A percentile compares a stretch with the other conserved stretches of the same genome.
These are phyloP conservation scores for Mustelus asterias DNA, from an alignment of 2,113 vertebrate genomes.

Conservation along the genomic window DNA sequence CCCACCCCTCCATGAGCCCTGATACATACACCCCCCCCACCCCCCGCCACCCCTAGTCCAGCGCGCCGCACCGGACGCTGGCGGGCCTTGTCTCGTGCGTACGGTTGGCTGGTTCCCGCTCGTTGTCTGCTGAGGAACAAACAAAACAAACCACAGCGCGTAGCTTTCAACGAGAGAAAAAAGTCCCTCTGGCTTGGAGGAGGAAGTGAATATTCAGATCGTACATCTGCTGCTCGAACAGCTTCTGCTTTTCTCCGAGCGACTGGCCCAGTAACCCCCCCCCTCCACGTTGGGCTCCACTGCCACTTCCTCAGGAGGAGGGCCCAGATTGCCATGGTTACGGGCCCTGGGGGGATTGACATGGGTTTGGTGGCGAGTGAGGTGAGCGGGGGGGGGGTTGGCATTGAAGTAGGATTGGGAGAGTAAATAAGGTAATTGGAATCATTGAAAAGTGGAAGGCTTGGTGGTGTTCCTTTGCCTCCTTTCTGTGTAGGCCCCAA, in stretches of 20 bases:
- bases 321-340: neutral
- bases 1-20: too few relatives aligned
- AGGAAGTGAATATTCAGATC: conserved; percentile 31
- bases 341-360: neutral
- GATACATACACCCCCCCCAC: too few relatives aligned
- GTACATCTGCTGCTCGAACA: neutral
- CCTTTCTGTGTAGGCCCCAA: neutral
- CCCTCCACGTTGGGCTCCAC: neutral
- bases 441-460: neutral
- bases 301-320: neutral
- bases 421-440: neutral
- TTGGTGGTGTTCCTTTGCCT: too few relatives aligned
- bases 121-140: neutral
- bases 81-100: neutral
- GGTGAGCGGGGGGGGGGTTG: neutral
- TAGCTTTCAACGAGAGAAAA: neutral
- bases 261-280: neutral
- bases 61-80: neutral
- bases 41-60: too few relatives aligned
- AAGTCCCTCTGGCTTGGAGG: neutral
- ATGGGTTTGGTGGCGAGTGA: neutral
- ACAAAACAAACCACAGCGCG: neutral
- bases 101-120: neutral
- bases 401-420: neutral
- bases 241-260: neutral